phyloP scores from a whole-genome alignment of 2,888 invertebrate species.

The Mythimna ferrago region DNA sequence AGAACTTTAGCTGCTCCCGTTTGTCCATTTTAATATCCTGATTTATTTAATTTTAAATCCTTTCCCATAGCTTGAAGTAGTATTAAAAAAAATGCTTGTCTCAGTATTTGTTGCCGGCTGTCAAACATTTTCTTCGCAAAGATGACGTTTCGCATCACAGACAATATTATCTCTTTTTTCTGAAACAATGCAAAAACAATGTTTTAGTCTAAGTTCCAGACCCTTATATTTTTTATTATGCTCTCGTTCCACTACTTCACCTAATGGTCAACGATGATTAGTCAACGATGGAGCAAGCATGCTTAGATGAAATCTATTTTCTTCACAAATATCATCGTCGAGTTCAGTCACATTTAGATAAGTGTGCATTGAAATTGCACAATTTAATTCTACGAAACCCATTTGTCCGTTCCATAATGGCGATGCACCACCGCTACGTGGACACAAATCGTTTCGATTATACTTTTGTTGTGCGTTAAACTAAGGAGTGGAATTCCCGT shows the following conservation, averaged over 20 bases:
- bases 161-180: conserved; percentile 34
- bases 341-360: not conserved
- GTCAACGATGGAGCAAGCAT: not conserved
- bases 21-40: conserved; percentile 76
- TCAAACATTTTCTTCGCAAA: conserved; percentile 56
- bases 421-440: not conserved
- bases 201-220: not conserved
- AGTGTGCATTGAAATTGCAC: not conserved
- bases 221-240: not conserved
- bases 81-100: conserved; percentile 16
- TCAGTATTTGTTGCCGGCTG: conserved; percentile 43
- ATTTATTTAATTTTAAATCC: conserved; percentile 62
- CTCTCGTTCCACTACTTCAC: not conserved
- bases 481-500: not conserved
- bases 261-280: not conserved
- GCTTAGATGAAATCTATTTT: not conserved
- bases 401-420: no score
- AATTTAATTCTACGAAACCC: not conserved
- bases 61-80: conserved; percentile 64
- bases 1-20: conserved; percentile 77
- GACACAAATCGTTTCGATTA: not conserved
- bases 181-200: not conserved
- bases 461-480: not conserved
- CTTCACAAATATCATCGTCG: not conserved
- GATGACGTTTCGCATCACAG: conserved; percentile 34